phyloP scores from a whole-genome alignment of 2,888 invertebrate genomes.

The Sarcophaga subvicina region DNA sequence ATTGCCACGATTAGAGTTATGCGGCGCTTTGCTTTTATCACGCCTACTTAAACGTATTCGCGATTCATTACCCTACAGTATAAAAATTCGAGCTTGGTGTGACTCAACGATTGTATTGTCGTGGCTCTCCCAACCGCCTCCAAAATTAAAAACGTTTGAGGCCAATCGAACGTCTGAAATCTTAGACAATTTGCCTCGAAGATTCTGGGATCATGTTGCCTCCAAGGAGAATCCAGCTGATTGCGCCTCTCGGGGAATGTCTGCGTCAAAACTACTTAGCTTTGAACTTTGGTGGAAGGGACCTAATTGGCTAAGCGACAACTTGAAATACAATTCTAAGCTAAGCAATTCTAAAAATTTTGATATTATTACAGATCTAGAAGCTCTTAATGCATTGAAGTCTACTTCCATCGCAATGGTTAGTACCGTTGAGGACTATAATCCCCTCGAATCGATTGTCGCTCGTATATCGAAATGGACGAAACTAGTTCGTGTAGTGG shows the following conservation, averaged over 20 bases:
- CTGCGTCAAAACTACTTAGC: slow-evolving; percentile 1
- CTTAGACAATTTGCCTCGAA: slow-evolving; percentile 26
- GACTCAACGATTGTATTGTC: slow-evolving; percentile 47
- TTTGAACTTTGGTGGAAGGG: slow-evolving; percentile 40
- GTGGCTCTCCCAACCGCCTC: slow-evolving; percentile 31
- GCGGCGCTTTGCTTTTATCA: slow-evolving; percentile 33
- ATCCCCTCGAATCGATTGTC: neutral
- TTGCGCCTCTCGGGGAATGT: slow-evolving; percentile 46
- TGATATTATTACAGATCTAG: slow-evolving; percentile 21
- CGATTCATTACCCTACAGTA: slow-evolving; percentile 10
- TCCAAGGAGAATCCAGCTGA: slow-evolving; percentile 45
- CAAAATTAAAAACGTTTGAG: slow-evolving; percentile 32
- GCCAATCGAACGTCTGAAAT: slow-evolving; percentile 49
- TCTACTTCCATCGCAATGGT: neutral
- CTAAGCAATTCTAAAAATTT: neutral
- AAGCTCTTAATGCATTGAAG: neutral
- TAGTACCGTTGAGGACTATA: neutral
- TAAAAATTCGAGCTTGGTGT: slow-evolving; percentile 29
- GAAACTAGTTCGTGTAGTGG: slow-evolving; percentile 5
- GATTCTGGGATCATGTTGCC: slow-evolving; percentile 31
- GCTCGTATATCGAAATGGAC: slow-evolving; percentile 4
- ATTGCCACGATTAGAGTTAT: slow-evolving; percentile 34
- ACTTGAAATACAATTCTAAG: slow-evolving; percentile 6
- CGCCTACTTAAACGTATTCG: slow-evolving; percentile 40
- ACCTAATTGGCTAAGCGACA: slow-evolving; percentile 18